phyloP scores from a whole-genome alignment of 1,140 invertebrate genomes.

The Pseudoatta argentina region DNA sequence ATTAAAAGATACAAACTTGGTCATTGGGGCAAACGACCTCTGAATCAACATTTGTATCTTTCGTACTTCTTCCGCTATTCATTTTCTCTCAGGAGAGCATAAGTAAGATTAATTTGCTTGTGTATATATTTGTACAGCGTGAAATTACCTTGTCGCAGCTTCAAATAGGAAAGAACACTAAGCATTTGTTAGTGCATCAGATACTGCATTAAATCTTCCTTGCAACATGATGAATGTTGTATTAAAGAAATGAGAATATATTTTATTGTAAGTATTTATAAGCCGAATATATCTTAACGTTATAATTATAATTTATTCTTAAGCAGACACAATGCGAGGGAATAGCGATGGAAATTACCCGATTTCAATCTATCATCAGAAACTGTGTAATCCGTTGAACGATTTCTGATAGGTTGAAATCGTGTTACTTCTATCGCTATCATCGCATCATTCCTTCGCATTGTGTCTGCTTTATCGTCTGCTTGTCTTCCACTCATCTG shows the following conservation, averaged over 20 bases:
- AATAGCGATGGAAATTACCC: no score
- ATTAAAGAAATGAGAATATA: neutral
- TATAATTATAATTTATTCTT: neutral
- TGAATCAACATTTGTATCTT: slow-evolving; percentile 40
- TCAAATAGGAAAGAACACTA: neutral
- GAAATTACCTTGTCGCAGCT: slow-evolving; percentile 34
- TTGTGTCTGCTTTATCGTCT: no score
- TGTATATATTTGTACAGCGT: neutral
- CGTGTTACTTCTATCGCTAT: no score
- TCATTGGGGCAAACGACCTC: slow-evolving; percentile 54
- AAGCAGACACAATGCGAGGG: no score
- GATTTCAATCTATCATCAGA: no score
- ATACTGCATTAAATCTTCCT: neutral
- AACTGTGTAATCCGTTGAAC: no score
- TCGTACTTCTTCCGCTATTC: neutral
- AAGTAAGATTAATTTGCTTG: slow-evolving; percentile 47
- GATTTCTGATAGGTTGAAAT: no score
- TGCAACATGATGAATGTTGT: no score
- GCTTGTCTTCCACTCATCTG: no score
- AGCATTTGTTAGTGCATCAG: neutral
- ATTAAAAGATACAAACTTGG: slow-evolving; percentile 70
- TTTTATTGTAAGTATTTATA: neutral
- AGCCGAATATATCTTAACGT: neutral
- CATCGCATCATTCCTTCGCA: no score
- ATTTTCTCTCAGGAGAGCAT: slow-evolving; percentile 6